These are phyloP conservation scores for Acestrorhynchus altus DNA, from an alignment of 2,797 vertebrate genomes.

Conservation along the genomic window DNA sequence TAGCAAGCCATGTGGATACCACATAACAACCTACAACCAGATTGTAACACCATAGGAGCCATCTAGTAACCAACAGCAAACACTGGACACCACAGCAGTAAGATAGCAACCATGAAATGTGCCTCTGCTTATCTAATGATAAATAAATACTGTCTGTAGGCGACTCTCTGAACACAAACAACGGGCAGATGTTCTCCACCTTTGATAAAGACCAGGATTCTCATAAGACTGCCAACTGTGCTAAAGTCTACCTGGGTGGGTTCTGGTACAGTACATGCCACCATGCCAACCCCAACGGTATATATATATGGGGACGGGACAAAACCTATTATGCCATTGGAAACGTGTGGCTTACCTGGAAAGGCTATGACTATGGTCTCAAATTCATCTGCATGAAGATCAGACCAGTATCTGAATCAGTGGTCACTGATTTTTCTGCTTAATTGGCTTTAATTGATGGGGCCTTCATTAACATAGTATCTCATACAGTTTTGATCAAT, in stretches of 20 bases:
- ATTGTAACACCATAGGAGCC: no score
- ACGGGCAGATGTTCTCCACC: slow-evolving; percentile 64
- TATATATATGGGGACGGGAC: slow-evolving; percentile 49
- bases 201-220: slow-evolving; percentile 65
- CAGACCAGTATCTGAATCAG: slow-evolving; percentile 12
- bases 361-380: background rate
- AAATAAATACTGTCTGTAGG: slow-evolving; percentile 40
- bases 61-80: no score
- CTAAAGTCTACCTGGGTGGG: slow-evolving; percentile 22
- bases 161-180: slow-evolving; percentile 39
- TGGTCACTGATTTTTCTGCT: no score
- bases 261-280: slow-evolving; percentile 50
- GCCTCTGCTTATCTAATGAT: no score
- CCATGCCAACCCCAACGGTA: slow-evolving; percentile 48
- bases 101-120: no score
- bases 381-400: background rate
- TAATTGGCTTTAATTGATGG: no score
- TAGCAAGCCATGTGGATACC: no score
- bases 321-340: slow-evolving; percentile 28
- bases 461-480: no score
- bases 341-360: slow-evolving; percentile 42
- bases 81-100: no score
- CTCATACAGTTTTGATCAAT: no score
- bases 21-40: no score
- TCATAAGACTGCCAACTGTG: slow-evolving; percentile 44